These are phyloP conservation scores for Junonia oenone DNA, from an alignment of 2,888 invertebrate species.

Conservation along the genomic window DNA sequence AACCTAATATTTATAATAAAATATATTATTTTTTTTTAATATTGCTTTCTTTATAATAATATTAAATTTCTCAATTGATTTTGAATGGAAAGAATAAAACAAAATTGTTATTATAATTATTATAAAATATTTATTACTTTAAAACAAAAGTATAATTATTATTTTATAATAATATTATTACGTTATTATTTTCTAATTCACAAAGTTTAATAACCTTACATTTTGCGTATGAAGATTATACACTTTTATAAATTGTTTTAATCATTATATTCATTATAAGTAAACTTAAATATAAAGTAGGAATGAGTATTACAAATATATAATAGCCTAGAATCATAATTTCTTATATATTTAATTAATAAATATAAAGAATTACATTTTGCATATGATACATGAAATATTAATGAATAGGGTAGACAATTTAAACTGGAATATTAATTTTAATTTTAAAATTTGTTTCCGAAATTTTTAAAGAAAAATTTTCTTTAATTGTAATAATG, in stretches of 20 bases:
- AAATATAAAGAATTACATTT: conserved; percentile 17
- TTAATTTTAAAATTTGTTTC: neutral
- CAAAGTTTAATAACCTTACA: neutral
- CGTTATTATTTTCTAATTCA: neutral
- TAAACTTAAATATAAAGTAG: conserved; percentile 8
- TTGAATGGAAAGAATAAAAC: neutral
- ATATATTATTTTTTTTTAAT: neutral
- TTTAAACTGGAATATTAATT: neutral
- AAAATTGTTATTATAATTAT: neutral
- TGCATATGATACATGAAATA: neutral
- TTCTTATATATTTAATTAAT: conserved; percentile 13
- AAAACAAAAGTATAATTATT: neutral
- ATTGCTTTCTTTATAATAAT: too few species aligned
- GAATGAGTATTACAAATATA: conserved; percentile 16
- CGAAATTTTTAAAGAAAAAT: neutral
- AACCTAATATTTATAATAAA: too few species aligned
- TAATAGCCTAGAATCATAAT: neutral
- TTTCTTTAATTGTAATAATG: neutral
- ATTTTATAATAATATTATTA: neutral
- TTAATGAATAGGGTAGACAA: neutral
- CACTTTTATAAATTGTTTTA: neutral
- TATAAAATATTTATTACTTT: neutral
- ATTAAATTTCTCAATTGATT: neutral
- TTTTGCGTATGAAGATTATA: neutral
- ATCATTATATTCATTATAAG: neutral